These are phyloP conservation scores for Agonopterix arenella DNA, from an alignment of 2,888 invertebrate genomes.

Conservation along the genomic window DNA sequence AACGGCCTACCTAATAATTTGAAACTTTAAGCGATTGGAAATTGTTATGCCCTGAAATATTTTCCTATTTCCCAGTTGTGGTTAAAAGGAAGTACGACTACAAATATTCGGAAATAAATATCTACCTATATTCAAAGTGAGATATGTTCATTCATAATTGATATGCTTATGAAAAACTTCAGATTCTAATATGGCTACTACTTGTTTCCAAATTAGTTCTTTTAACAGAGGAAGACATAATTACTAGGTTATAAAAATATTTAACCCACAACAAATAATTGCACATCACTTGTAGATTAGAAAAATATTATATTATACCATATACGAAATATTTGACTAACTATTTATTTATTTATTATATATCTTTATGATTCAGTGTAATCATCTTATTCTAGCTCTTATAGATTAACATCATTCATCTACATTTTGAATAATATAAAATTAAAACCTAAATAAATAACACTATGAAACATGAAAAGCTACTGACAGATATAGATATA, in stretches of 20 bases:
- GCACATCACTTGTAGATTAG: conserved; percentile 49
- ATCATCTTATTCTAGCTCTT: conserved; percentile 35
- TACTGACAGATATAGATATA: neutral
- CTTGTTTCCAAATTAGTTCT: neutral
- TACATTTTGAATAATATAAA: conserved; percentile 14
- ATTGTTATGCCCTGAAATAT: no score
- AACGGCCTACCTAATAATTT: no score
- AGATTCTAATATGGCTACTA: conserved; percentile 1
- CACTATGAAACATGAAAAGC: conserved; percentile 6
- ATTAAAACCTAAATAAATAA: conserved; percentile 5
- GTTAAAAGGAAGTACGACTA: no score
- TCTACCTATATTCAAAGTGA: conserved; percentile 1
- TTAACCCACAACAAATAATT: conserved; percentile 28
- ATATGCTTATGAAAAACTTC: conserved; percentile 8
- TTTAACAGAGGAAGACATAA: neutral
- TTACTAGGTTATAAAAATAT: conserved; percentile 3
- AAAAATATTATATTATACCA: conserved; percentile 45
- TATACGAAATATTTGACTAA: conserved; percentile 50
- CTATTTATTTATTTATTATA: conserved; percentile 25
- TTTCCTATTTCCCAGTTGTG: no score
- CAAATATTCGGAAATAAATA: conserved; percentile 1
- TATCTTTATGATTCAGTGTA: conserved; percentile 25
- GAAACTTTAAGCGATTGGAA: no score
- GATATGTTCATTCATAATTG: conserved; percentile 9
- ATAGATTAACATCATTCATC: conserved; percentile 17